Percentiles rank a stretch among this genome's conserved stretches.
Evolutionary conservation across 2,888 invertebrate species (phyloP).

Genomic region (Petrolisthes cinctipes): DNA sequence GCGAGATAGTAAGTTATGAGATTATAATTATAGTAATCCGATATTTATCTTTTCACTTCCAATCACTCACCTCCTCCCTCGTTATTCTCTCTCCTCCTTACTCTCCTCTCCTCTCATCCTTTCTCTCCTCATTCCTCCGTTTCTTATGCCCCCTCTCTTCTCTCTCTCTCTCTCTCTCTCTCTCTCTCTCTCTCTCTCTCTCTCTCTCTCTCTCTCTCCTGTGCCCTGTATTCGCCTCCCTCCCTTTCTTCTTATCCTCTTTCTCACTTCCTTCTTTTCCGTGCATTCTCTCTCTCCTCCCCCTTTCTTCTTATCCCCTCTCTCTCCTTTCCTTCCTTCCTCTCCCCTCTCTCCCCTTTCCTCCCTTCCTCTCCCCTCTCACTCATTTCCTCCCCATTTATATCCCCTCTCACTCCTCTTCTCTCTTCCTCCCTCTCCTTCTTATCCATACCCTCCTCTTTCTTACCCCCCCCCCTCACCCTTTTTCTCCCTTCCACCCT

Average conservation of each 20-base stretch:
- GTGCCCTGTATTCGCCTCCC: not conserved
- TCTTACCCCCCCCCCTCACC: constrained; percentile 7
- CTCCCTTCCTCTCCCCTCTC: not conserved
- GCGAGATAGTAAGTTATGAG: too few relatives aligned
- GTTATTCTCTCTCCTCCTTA: not conserved
- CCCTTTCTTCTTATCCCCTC: not conserved
- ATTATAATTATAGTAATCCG: too few relatives aligned
- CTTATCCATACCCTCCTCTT: not conserved
- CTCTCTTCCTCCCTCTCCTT: not conserved
- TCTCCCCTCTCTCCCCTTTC: constrained; percentile 7
- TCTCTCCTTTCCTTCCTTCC: not conserved
- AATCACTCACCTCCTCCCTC: not conserved
- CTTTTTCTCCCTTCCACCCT: not conserved
- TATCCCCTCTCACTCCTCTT: not conserved
- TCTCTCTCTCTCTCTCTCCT: not conserved
- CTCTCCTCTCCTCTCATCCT: not conserved
- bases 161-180: not conserved
- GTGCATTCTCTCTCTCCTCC: not conserved
- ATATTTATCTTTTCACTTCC: too few relatives aligned
- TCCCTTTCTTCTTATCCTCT: not conserved
- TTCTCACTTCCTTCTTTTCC: not conserved
- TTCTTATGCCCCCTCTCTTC: not conserved
- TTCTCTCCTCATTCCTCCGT: not conserved
- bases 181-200: not conserved
- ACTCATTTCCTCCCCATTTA: not conserved